Base-by-base conservation (phyloP, 37 sponge, comb jelly and placozoan genomes). In the Hexactinellida sp. region DNA sequence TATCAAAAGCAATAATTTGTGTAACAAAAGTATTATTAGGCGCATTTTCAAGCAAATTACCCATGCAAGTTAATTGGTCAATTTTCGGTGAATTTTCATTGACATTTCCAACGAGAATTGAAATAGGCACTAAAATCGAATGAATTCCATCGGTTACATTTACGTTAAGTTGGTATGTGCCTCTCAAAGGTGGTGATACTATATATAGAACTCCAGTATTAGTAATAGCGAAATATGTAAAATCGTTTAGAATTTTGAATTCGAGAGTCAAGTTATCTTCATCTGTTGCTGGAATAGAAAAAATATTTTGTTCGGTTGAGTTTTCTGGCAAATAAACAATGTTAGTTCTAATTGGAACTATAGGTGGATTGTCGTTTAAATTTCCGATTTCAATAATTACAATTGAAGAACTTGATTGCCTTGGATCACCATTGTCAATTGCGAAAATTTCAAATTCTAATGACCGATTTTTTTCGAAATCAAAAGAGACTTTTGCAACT, bases 81-180 rank as follows among this genome's bases (percentile, higher is more conserved):
- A 63, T 63, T 25, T 63, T n/a, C 5, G 76, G 76, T 63, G 76
- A 21, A 63, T 63, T 63, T 25, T 63, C 76, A 63, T 63, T 63
- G 76, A 63, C 76, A 63, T 63, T 63, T 3, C 76, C 76, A 25
- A 63, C 76, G 25, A 63, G 34, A 25, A 63, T 63, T 21, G 5
- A 63, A 63, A 63, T 63, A 63, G 76, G 21, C 21, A 63, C 76
- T 21, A 25, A 10, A 32, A n/a, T 63, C 19, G 76, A 25, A 63
- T 63, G 30, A 21, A 32, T 25, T 1, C 76, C 76, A 28, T 63
- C 76, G 21, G 76, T 25, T 5, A 63, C 13, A 23, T 23, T 63
- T 32, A 63, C 30, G 30, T 63, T 63, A 5, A 63, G 34, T n/a
- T 63, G 28, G 76, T 63, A 63, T 25, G 30, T 63, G 5, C 76